These are phyloP conservation scores for Tachina lurida DNA, from an alignment of 2,888 invertebrate genomes.

Conservation along the genomic window DNA sequence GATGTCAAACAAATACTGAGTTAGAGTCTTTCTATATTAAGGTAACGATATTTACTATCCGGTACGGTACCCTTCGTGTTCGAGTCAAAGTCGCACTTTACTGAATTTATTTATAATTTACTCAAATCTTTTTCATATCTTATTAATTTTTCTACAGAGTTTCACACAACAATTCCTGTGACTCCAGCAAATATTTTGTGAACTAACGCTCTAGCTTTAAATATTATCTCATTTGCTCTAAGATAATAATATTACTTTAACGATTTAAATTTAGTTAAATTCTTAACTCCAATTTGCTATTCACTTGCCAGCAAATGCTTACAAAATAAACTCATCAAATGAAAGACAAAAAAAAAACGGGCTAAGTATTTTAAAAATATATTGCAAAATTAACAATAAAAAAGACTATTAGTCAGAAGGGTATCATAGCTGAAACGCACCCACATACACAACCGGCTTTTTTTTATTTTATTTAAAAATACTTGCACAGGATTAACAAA, in stretches of 20 bases:
- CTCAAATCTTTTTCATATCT: no score
- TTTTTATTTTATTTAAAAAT: slow-evolving; percentile 18
- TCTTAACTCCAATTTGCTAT: not conserved
- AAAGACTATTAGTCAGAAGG: slow-evolving; percentile 15
- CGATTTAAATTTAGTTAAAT: not conserved
- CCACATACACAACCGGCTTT: slow-evolving; percentile 7
- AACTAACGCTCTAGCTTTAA: no score
- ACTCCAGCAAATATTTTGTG: no score
- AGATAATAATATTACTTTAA: not conserved
- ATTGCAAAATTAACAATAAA: slow-evolving; percentile 8
- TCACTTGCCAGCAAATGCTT: slow-evolving; percentile 33
- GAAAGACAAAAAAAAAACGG: slow-evolving; percentile 19
- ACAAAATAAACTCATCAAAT: slow-evolving; percentile 61
- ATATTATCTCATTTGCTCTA: not conserved
- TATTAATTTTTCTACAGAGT: no score
- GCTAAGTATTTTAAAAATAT: slow-evolving; percentile 23
- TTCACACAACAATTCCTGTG: no score
- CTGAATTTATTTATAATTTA: no score
- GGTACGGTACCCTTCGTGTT: no score
- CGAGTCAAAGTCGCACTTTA: no score
- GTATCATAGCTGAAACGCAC: not conserved
- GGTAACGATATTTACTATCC: no score
- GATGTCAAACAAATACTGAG: no score
- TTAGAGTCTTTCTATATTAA: no score
- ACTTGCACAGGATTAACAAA: slow-evolving; percentile 42